These are phyloP conservation scores for Otis tarda DNA, from an alignment of 2,113 vertebrate species.

Conservation along the genomic window DNA sequence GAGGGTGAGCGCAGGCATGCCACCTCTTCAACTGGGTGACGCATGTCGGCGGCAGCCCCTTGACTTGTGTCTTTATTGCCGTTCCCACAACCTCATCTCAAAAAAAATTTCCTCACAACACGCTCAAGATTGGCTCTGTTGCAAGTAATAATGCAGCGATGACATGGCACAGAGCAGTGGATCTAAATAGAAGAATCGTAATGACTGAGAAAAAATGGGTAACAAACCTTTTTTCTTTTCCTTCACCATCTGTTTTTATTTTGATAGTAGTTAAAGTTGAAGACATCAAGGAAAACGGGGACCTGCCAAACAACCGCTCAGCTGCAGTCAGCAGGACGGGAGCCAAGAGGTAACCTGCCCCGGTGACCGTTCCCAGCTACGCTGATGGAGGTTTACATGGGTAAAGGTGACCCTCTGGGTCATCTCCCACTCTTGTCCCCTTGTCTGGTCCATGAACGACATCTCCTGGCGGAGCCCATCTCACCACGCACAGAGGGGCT, in stretches of 20 bases:
- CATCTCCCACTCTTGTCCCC: not conserved
- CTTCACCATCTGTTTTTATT: not conserved
- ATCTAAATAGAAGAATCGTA: not conserved
- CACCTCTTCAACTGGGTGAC: not conserved
- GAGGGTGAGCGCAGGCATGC: accelerated
- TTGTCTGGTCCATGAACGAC: not conserved
- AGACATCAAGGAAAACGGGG: not conserved
- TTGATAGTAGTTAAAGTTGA: not conserved
- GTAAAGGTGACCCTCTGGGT: not conserved
- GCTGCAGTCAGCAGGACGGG: not conserved
- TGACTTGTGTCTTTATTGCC: not conserved
- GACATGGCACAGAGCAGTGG: not conserved
- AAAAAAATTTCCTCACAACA: not conserved
- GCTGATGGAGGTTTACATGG: not conserved
- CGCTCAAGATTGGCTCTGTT: not conserved
- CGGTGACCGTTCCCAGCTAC: not conserved
- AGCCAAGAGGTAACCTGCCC: not conserved
- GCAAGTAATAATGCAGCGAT: not conserved
- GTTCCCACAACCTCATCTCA: not conserved
- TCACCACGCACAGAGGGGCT: not conserved
- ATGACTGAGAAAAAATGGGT: not conserved
- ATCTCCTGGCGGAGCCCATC: not conserved
- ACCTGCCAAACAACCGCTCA: not conserved
- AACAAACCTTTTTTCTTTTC: not conserved
- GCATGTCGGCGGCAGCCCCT: not conserved